phyloP scores from a whole-genome alignment of 2,797 vertebrate genomes.

The Muraenolepis orangiensis region DNA sequence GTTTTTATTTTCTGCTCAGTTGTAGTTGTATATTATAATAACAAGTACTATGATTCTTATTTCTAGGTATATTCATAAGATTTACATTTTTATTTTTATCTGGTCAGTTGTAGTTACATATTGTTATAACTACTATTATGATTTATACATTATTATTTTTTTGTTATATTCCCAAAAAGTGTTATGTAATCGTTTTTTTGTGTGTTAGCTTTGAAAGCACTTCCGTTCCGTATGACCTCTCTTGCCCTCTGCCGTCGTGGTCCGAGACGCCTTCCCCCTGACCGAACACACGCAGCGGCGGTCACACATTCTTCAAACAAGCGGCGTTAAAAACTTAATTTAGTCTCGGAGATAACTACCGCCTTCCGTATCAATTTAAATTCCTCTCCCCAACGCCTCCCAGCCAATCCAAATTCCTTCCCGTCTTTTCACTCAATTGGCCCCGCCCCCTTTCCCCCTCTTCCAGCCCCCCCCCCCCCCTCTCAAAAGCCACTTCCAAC shows the following conservation, averaged over 20 bases:
- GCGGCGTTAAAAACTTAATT: neutral
- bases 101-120: too few species aligned
- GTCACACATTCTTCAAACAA: neutral
- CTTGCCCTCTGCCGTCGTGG: neutral
- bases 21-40: too few species aligned
- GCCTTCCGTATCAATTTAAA: slow-evolving; percentile 36
- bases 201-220: neutral
- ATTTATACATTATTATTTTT: too few species aligned
- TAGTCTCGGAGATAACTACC: slow-evolving; percentile 46
- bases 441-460: neutral
- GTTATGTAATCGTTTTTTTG: too few species aligned
- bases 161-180: too few species aligned
- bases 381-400: slow-evolving; percentile 25
- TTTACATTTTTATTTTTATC: too few species aligned
- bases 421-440: slow-evolving; percentile 3
- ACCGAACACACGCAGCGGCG: neutral
- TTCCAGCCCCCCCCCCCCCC: too few species aligned
- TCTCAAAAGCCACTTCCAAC: too few species aligned
- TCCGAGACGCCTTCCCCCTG: neutral
- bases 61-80: too few species aligned
- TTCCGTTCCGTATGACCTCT: neutral
- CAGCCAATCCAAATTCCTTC: slow-evolving; percentile 43
- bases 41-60: too few species aligned
- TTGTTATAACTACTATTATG: too few species aligned
- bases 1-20: too few species aligned